These are phyloP conservation scores for Platanista minor DNA, from an alignment of 2,113 vertebrate genomes.

Conservation along the genomic window DNA sequence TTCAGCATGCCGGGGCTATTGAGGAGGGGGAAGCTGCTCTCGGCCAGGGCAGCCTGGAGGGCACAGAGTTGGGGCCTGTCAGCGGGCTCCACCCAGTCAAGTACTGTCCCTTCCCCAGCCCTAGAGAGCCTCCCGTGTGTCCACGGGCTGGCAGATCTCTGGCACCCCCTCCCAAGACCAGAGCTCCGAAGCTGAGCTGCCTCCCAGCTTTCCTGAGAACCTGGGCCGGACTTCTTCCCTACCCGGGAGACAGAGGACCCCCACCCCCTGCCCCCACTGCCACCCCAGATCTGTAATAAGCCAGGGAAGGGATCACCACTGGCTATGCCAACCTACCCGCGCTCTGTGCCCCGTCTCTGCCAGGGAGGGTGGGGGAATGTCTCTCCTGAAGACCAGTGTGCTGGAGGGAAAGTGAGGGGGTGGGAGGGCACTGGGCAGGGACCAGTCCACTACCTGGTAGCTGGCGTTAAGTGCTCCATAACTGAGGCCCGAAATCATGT, in stretches of 20 bases:
- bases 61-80: neutral
- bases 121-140: accelerated
- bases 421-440: accelerated
- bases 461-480: slow-evolving; percentile 98
- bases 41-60: slow-evolving; percentile 88
- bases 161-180: neutral
- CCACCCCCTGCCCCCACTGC: too few species aligned
- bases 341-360: neutral
- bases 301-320: accelerated
- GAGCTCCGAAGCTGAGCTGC: neutral
- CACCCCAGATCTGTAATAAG: neutral
- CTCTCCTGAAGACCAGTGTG: neutral
- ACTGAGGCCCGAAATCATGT: slow-evolving; percentile 98
- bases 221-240: neutral
- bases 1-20: slow-evolving; percentile 92
- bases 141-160: accelerated
- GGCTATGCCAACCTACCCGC: neutral
- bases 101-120: neutral
- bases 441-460: slow-evolving; percentile 90
- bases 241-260: neutral
- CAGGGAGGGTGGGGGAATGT: neutral
- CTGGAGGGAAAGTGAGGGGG: neutral
- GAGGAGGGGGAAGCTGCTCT: slow-evolving; percentile 95
- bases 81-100: neutral
- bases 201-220: neutral